Percentiles rank a stretch among this genome's conserved stretches.
phyloP scores from a whole-genome alignment of 2,888 invertebrate species.

The Listrodromus nycthemerus region DNA sequence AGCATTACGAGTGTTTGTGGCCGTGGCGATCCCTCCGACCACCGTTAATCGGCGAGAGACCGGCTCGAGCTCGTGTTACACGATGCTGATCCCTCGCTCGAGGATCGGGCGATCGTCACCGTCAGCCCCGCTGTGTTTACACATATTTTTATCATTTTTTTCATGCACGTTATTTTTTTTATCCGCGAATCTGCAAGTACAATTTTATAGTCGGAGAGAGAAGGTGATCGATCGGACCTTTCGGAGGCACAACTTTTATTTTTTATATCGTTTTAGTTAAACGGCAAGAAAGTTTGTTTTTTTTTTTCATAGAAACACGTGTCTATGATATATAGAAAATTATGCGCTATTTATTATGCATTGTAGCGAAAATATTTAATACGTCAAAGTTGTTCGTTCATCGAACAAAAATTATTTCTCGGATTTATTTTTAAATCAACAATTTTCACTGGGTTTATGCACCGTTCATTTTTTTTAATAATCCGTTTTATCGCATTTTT shows the following conservation, averaged over 20 bases:
- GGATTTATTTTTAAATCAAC: neutral
- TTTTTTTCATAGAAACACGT: neutral
- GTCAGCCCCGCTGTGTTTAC: neutral
- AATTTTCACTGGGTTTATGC: neutral
- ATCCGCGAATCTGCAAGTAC: neutral
- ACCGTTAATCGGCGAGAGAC: slow-evolving; percentile 63
- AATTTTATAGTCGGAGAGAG: neutral
- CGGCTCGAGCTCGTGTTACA: slow-evolving; percentile 56
- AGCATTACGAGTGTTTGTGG: slow-evolving; percentile 37
- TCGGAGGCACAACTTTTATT: neutral
- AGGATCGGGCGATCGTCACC: neutral
- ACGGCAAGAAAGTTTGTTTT: neutral
- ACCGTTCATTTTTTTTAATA: neutral
- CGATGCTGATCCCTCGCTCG: slow-evolving; percentile 37
- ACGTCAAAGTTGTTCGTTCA: neutral
- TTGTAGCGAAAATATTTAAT: neutral
- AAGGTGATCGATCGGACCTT: neutral
- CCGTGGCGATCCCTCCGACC: slow-evolving; percentile 44
- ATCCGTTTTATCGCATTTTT: neutral
- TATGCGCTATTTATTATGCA: no score
- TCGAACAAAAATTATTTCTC: neutral
- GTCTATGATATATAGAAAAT: no score
- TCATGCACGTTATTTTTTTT: neutral
- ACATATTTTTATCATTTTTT: neutral
- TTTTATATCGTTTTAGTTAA: neutral